Conservation (phyloP, 2,888 invertebrate species). For the Drosophila paucipuncta region DNA sequence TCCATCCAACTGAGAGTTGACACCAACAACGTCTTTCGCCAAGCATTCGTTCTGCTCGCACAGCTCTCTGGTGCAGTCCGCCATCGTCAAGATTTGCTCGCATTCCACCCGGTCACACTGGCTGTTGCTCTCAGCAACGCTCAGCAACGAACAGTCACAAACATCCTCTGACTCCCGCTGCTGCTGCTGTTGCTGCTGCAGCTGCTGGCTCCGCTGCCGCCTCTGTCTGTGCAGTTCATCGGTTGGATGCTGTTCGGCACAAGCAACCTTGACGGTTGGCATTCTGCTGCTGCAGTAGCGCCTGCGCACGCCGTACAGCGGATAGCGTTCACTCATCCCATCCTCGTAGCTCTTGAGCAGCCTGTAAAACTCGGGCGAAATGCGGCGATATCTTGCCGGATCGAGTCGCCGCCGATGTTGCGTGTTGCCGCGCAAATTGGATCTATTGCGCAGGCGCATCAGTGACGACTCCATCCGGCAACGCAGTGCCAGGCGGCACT, state of each 20-base stretch:
- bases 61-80: background rate
- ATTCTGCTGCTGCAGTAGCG: conserved; percentile 33
- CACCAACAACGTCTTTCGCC: background rate
- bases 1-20: background rate
- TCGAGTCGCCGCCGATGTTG: conserved; percentile 57
- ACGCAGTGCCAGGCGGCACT: conserved; percentile 40
- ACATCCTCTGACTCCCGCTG: background rate
- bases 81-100: background rate
- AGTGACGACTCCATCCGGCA: conserved; percentile 31
- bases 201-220: too few species aligned
- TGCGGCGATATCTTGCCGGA: conserved; percentile 65
- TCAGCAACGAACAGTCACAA: background rate
- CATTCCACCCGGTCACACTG: background rate
- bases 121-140: background rate
- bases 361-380: conserved; percentile 75
- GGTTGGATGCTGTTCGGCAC: conserved; percentile 45
- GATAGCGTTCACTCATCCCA: conserved; percentile 51
- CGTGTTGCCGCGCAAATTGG: conserved; percentile 38
- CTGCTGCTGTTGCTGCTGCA: background rate
- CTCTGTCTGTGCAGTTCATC: background rate
- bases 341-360: conserved; percentile 71
- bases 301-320: conserved; percentile 61
- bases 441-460: conserved; percentile 42
- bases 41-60: background rate
- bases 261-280: background rate